phyloP scores from a whole-genome alignment of 2,888 invertebrate genomes.

The Pegoplata infirma region DNA sequence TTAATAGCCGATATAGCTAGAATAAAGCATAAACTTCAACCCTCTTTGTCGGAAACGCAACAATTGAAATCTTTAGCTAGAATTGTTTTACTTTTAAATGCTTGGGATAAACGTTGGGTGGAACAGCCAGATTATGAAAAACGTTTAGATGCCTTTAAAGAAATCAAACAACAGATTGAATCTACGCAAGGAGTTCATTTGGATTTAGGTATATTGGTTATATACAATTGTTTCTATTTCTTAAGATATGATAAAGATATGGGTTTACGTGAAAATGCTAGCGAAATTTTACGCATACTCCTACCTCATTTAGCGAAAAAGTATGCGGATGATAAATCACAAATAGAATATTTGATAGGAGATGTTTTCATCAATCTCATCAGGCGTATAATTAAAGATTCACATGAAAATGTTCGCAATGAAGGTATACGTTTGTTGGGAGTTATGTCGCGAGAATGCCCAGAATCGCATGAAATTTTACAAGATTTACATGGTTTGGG shows the following conservation, averaged over 20 bases:
- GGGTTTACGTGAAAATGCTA: constrained; percentile 88
- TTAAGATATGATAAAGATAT: constrained; percentile 89
- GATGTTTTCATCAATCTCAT: constrained; percentile 87
- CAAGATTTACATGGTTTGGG: constrained; percentile 84
- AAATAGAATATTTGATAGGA: constrained; percentile 84
- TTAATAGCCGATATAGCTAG: constrained; percentile 82
- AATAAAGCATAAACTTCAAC: constrained; percentile 69
- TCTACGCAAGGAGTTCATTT: constrained; percentile 79
- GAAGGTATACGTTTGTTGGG: constrained; percentile 90
- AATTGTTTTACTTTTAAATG: constrained; percentile 86
- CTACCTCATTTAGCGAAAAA: constrained; percentile 81
- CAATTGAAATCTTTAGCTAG: constrained; percentile 78
- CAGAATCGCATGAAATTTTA: constrained; percentile 84
- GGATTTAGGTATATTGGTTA: constrained; percentile 84
- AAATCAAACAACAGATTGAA: constrained; percentile 80
- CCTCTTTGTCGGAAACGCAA: constrained; percentile 46
- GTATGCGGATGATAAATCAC: constrained; percentile 79
- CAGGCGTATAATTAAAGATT: constrained; percentile 82
- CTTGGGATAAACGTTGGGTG: constrained; percentile 92
- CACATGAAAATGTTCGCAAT: constrained; percentile 85
- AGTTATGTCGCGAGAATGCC: constrained; percentile 85
- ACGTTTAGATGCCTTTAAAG: constrained; percentile 87
- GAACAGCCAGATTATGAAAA: constrained; percentile 95
- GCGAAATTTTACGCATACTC: constrained; percentile 85
- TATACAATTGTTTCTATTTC: constrained; percentile 90